A percentile compares a stretch with the other conserved stretches of the same genome.
Conservation (phyloP, 2,797 vertebrate species). For the Podarcis lilfordi region DNA sequence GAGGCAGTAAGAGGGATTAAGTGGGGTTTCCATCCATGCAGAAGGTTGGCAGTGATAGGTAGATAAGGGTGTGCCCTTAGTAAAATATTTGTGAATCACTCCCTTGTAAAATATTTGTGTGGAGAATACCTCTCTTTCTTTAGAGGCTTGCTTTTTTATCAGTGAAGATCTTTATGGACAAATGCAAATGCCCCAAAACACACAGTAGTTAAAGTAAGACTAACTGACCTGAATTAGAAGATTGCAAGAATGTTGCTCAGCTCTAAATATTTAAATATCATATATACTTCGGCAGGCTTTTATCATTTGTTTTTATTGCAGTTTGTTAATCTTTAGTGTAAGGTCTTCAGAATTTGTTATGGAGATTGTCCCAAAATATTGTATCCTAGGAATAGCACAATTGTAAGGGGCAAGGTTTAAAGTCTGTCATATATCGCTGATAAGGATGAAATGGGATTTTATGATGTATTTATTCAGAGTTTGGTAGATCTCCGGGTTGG, state of each 20-base stretch:
- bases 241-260: conserved; percentile 21
- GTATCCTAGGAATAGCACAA: conserved; percentile 13
- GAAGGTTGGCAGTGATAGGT: conserved; percentile 23
- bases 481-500: not conserved
- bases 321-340: conserved; percentile 34
- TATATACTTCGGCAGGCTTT: conserved; percentile 18
- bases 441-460: conserved; percentile 36
- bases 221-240: conserved; percentile 23
- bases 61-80: conserved; percentile 32
- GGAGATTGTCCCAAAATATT: conserved; percentile 33
- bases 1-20: conserved; percentile 17
- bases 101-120: conserved; percentile 33
- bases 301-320: conserved; percentile 30
- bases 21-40: not conserved
- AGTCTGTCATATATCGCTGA: conserved; percentile 17
- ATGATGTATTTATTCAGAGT: not conserved
- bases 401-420: conserved; percentile 33
- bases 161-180: conserved; percentile 32
- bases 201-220: conserved; percentile 41
- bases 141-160: conserved; percentile 21
- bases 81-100: conserved; percentile 39
- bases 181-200: conserved; percentile 28
- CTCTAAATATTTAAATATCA: conserved; percentile 13
- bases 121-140: conserved; percentile 19
- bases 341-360: conserved; percentile 34